Conservation (phyloP, 1,140 invertebrate genomes). For the Zaprionus ornatus region DNA sequence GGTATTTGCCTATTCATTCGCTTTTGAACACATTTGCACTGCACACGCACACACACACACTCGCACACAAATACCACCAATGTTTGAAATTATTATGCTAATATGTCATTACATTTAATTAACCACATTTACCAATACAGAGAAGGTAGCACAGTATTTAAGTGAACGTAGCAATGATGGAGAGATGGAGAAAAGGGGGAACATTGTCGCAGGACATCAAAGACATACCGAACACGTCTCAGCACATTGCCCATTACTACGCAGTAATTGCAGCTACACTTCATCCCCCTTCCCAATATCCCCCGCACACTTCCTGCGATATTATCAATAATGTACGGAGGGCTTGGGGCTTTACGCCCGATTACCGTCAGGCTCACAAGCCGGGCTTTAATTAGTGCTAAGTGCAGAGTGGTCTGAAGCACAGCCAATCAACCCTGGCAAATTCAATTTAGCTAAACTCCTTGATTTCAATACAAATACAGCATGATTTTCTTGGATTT, state of each 20-base stretch:
- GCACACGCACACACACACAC: background rate
- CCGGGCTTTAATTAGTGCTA: conserved; percentile 62
- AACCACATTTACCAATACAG: conserved; percentile 58
- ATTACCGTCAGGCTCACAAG: conserved; percentile 45
- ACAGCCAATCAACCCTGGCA: conserved; percentile 26
- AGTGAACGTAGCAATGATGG: background rate
- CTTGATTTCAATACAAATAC: conserved; percentile 43
- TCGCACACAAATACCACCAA: conserved; percentile 26
- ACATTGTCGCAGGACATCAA: conserved; percentile 58
- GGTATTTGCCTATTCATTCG: conserved; percentile 13
- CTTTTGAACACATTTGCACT: background rate
- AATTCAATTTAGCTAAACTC: conserved; percentile 39
- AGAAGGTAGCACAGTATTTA: background rate
- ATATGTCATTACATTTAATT: conserved; percentile 74
- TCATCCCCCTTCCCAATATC: background rate
- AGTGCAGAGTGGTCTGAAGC: conserved; percentile 25
- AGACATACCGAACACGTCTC: conserved; percentile 31
- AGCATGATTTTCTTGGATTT: conserved; percentile 15
- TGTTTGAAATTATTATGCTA: conserved; percentile 54
- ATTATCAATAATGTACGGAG: conserved; percentile 73
- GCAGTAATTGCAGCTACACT: conserved; percentile 57
- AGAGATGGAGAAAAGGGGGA: background rate
- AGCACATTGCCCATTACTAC: conserved; percentile 14
- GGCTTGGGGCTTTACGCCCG: conserved; percentile 34
- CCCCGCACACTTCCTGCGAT: conserved; percentile 6